phyloP scores from a whole-genome alignment of 2,888 invertebrate genomes.

The Parthenolecanium corni region DNA sequence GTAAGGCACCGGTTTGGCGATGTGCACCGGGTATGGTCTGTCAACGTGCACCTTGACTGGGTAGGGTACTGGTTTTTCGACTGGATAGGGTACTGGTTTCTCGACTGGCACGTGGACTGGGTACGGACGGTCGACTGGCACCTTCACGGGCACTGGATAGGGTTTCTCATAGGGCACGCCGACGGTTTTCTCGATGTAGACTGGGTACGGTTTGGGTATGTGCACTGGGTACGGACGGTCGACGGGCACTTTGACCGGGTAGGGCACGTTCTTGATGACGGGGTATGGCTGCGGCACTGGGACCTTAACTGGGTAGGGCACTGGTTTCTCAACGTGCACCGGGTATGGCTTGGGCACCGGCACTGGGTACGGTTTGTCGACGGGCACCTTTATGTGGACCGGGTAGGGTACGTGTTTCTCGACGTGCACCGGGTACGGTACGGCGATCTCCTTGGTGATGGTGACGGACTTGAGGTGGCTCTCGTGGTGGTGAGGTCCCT shows the following conservation, averaged over 20 bases:
- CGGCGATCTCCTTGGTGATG: slow-evolving; percentile 33
- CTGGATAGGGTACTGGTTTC: slow-evolving; percentile 38
- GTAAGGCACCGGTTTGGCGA: slow-evolving; percentile 65
- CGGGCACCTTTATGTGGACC: slow-evolving; percentile 34
- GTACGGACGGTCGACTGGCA: slow-evolving; percentile 38
- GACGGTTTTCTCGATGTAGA: slow-evolving; percentile 61
- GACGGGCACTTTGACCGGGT: slow-evolving; percentile 50
- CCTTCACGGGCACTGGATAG: slow-evolving; percentile 41
- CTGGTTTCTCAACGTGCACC: slow-evolving; percentile 33
- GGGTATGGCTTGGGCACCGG: slow-evolving; percentile 34
- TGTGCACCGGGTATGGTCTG: slow-evolving; percentile 45
- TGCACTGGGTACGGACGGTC: slow-evolving; percentile 37
- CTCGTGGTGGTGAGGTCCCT: slow-evolving; percentile 20
- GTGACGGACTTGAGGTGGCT: slow-evolving; percentile 31
- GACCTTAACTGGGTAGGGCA: slow-evolving; percentile 34
- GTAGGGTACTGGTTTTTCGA: slow-evolving; percentile 33
- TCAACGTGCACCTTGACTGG: slow-evolving; percentile 55
- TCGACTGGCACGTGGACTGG: slow-evolving; percentile 46
- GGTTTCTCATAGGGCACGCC: slow-evolving; percentile 43
- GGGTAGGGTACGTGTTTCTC: slow-evolving; percentile 36
- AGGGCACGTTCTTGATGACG: slow-evolving; percentile 58
- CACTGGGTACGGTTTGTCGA: slow-evolving; percentile 34
- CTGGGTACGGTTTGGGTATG: slow-evolving; percentile 62
- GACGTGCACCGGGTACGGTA: slow-evolving; percentile 35
- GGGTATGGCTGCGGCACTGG: slow-evolving; percentile 34